phyloP scores from a whole-genome alignment of 2,113 vertebrate genomes.

The Camelus bactrianus region DNA sequence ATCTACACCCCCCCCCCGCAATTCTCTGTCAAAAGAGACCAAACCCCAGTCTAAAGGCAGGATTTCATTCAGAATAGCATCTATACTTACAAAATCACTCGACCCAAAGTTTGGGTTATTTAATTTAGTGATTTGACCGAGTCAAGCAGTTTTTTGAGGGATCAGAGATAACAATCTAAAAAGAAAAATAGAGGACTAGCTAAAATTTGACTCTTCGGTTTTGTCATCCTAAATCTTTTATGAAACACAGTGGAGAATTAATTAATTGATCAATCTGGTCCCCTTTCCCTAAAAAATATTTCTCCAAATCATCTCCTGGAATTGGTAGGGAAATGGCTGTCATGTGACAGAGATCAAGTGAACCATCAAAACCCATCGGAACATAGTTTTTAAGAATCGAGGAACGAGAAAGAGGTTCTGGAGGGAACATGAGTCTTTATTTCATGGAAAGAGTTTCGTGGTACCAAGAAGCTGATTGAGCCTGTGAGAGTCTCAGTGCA shows the following conservation, averaged over 20 bases:
- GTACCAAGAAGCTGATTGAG: background rate
- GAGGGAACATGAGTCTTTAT: background rate
- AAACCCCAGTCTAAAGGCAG: background rate
- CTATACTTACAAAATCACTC: background rate
- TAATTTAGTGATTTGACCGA: background rate
- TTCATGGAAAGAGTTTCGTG: background rate
- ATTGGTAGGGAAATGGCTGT: background rate
- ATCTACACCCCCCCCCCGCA: accelerated
- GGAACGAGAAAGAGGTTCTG: background rate
- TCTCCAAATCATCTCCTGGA: background rate
- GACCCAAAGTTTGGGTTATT: background rate
- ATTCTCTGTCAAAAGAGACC: background rate
- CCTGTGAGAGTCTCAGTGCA: background rate
- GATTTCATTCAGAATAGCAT: background rate
- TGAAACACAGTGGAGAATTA: background rate
- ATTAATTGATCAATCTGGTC: background rate
- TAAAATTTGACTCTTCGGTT: background rate
- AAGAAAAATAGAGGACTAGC: background rate
- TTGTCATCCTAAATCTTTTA: background rate
- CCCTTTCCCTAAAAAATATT: background rate
- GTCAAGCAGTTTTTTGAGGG: background rate
- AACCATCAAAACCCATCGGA: background rate
- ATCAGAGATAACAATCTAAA: background rate
- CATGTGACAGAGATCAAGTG: background rate
- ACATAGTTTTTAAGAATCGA: background rate